Base-by-base conservation (phyloP, 1,140 invertebrate genomes). In the Pogonus chalceus region DNA sequence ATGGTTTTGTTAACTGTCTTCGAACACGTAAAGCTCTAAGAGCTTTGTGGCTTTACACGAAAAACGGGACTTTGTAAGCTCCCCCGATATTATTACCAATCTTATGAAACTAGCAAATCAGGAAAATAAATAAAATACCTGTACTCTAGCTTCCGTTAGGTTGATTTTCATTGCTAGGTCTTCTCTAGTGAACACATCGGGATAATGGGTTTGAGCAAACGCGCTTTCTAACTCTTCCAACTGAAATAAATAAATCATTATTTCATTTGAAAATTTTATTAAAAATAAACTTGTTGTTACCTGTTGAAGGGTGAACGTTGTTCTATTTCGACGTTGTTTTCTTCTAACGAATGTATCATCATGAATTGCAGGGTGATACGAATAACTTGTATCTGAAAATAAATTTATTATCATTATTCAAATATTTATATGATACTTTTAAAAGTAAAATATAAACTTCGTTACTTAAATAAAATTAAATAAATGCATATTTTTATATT, bases 131-230 rank as follows among this genome's bases (percentile, higher is more conserved):
- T 22, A 46, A 68, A 77, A 75, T 72, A 96, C 94, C 85, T 97
- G 95, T 35, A 98, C 94, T 72, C 95, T 79, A 2, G 94, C 94
- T 75, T 98, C 95, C 0, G 95, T 97, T 53, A 98, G 79, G 72
- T 96, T 96, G 65, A 98, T 97, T 76, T 96, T 94, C 83, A 95
- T 92, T n/a, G 95, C 94, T 47, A 98, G 77, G 73, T 97, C 94
- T 73, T 98, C 94, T 61, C 96, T 77, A 1, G 92, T 97, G 75
- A 97, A 98, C 50, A 97, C 93, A 72, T 98, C 96, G 4, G 95
- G 96, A 69, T 98, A 98, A 72, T 98, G 96, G 20, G 95, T 98
- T 71, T 95, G 90, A 52, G 90, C 87, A 71, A 98, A 98, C 47
- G 94, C 94, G 61, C 90, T 95, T 75, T 98, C 95, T 64, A 98